Evolutionary conservation across 1,140 invertebrate genomes (phyloP).

Genomic region (Hermatobates lingyangjiaoensis): DNA sequence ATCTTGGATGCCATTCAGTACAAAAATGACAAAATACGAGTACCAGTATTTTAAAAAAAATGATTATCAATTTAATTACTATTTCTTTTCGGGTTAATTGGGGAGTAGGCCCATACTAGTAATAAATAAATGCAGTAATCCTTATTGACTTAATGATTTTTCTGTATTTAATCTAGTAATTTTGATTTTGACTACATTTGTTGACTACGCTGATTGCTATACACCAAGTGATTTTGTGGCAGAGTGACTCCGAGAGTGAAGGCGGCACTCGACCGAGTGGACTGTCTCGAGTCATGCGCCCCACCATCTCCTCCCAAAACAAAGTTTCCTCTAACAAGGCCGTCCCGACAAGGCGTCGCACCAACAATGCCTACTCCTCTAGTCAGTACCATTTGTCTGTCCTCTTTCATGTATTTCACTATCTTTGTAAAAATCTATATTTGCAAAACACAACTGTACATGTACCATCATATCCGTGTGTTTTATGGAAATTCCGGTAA

Average conservation of each 20-base stretch:
- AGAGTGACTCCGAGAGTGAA: slow-evolving; percentile 57
- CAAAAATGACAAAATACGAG: too few species aligned
- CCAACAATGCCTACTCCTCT: too few species aligned
- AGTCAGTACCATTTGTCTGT: too few species aligned
- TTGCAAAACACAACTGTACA: too few species aligned
- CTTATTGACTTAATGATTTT: neutral
- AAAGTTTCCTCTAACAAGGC: slow-evolving; percentile 32
- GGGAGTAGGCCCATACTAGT: neutral
- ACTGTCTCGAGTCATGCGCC: slow-evolving; percentile 36
- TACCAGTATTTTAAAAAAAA: neutral
- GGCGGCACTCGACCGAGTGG: slow-evolving; percentile 22
- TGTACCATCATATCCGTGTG: too few species aligned
- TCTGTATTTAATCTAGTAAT: neutral
- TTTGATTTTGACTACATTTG: neutral
- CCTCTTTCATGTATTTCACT: too few species aligned
- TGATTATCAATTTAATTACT: neutral
- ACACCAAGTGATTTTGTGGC: slow-evolving; percentile 13
- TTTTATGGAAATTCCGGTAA: too few species aligned
- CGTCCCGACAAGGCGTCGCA: too few species aligned
- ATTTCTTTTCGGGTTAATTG: neutral
- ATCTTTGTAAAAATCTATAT: too few species aligned
- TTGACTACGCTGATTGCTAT: neutral
- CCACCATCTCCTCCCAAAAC: slow-evolving; percentile 60
- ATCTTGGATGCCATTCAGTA: too few species aligned
- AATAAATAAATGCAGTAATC: neutral